These are phyloP conservation scores for Physeter macrocephalus DNA, from an alignment of 2,113 vertebrate species.

Conservation along the genomic window DNA sequence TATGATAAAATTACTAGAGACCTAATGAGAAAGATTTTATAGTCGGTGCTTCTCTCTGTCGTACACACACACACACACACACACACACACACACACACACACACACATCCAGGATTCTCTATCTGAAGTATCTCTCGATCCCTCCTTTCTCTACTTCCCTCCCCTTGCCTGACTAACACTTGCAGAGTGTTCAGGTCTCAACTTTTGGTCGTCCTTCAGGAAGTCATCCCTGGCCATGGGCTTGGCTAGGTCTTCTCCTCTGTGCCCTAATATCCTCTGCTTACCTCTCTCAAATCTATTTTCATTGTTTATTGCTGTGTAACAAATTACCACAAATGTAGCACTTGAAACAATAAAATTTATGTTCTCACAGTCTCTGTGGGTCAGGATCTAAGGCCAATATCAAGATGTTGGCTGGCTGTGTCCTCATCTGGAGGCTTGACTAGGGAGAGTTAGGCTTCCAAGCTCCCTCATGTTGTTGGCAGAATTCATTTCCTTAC, in stretches of 20 bases:
- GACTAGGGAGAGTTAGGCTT: background rate
- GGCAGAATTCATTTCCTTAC: background rate
- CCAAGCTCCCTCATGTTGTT: background rate
- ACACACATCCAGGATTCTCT: background rate
- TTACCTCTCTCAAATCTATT: background rate
- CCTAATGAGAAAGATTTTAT: background rate
- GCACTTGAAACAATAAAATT: background rate
- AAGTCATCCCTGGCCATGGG: background rate
- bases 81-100: accelerated
- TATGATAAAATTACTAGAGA: background rate
- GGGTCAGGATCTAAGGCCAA: background rate
- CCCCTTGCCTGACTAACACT: background rate
- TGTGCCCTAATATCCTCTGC: background rate
- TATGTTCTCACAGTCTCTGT: background rate
- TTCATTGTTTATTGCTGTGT: background rate
- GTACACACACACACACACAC: background rate
- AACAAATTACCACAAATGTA: background rate
- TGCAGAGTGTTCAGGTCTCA: background rate
- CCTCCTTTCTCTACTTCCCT: background rate
- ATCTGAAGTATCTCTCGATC: background rate
- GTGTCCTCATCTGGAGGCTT: background rate
- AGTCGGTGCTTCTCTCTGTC: background rate
- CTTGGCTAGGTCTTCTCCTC: background rate
- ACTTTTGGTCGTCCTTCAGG: background rate
- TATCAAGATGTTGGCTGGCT: background rate